Base-by-base conservation (phyloP, 2,797 vertebrate species). In the Otolemur crassicaudatus region DNA sequence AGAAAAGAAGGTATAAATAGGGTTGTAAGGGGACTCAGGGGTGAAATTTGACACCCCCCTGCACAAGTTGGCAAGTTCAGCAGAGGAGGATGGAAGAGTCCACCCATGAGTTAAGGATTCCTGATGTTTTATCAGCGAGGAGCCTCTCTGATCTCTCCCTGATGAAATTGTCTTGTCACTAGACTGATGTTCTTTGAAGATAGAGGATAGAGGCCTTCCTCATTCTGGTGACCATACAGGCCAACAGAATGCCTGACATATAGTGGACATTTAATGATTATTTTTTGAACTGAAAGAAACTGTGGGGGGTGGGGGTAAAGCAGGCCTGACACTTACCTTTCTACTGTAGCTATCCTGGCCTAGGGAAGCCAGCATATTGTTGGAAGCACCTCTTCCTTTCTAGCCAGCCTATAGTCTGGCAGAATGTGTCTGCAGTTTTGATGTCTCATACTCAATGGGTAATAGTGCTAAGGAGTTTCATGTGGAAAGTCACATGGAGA, bases 271-370 rank as follows among this genome's bases (percentile, higher is more conserved):
- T 69, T 43, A 31, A 1, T 2, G 40, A 79, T 60, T 83, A 63
- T 53, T 73, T 93, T 16, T 40, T 76, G 63, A 94, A 76, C n/a
- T 93, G n/a, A 60, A 88, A 90, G 82, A 83, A 90, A 70, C 22
- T 81, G 65, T 16, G 31, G 10, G 11, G 46, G 37, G 6, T 53
- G 49, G 40, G 49, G 29, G 17, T 43, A 11, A 73, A 72, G 19
- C 29, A 60, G 20, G 10, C 16, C 69, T 53, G 58, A 63, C 56
- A 40, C 16, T 40, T 34, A 34, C 19, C 0, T 23, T 91, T 53
- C 40, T 12, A 34, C 17, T 60, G 4, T 14, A 29, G 60, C 20
- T 60, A 7, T 14, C 25, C 82, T 40, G 1, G 37, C n/a, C 29
- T 58, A 22, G 14, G 40, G 27, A 40, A 93, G 67, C 23, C 1